Conservation (phyloP, 1,140 invertebrate genomes). For the Venturia canescens region DNA sequence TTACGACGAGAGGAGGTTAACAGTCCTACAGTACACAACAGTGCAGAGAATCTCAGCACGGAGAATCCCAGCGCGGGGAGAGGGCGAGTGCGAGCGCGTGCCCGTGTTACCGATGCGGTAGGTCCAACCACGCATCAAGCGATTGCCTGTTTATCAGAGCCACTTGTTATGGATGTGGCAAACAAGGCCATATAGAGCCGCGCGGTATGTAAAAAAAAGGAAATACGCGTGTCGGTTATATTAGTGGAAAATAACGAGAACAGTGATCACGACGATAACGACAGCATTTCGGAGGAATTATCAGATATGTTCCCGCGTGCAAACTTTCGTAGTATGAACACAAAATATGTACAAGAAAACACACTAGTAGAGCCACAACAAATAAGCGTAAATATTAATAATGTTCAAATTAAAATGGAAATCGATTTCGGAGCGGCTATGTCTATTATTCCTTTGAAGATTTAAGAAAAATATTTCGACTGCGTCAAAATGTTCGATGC, state of each 20-base stretch:
- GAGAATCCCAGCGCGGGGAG: too few relatives aligned
- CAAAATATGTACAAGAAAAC: constrained; percentile 4
- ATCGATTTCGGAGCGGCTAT: constrained; percentile 38
- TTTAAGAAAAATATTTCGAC: constrained; percentile 32
- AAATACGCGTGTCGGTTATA: constrained; percentile 4
- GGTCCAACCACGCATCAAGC: constrained; percentile 18
- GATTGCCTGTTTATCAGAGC: constrained; percentile 7
- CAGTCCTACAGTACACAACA: not conserved
- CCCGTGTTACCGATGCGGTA: constrained; percentile 22
- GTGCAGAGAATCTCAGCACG: too few relatives aligned
- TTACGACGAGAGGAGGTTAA: constrained; percentile 3
- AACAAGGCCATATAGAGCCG: constrained; percentile 30
- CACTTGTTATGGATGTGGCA: constrained; percentile 18
- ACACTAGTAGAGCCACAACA: too few relatives aligned
- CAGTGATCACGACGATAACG: not conserved
- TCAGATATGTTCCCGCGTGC: not conserved
- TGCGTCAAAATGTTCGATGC: constrained; percentile 7
- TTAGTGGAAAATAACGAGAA: not conserved
- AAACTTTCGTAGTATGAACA: not conserved
- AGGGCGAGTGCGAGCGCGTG: too few relatives aligned
- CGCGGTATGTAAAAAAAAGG: constrained; percentile 11
- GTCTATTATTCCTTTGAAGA: constrained; percentile 29
- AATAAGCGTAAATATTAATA: too few relatives aligned
- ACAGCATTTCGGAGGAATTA: constrained; percentile 6
- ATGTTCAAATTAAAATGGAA: too few relatives aligned